These are phyloP conservation scores for Channa argus DNA, from an alignment of 2,113 vertebrate species.

Conservation along the genomic window DNA sequence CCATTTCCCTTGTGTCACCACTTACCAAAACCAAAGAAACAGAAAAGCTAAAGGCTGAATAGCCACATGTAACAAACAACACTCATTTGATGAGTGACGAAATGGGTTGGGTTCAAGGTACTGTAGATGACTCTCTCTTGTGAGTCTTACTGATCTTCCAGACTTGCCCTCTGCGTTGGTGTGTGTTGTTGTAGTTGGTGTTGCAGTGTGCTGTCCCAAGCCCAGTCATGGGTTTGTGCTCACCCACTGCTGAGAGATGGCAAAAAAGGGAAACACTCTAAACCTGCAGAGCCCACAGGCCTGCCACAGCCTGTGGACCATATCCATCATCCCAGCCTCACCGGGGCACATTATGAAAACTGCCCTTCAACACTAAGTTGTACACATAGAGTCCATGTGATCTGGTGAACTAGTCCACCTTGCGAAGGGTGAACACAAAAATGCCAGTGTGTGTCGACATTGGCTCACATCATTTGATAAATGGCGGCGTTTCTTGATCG, in stretches of 20 bases:
- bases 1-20: slow-evolving; percentile 16
- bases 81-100: slow-evolving; percentile 1
- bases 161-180: slow-evolving; percentile 30
- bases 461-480: slow-evolving; percentile 17
- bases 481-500: slow-evolving; percentile 3
- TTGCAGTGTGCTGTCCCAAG: slow-evolving; percentile 34
- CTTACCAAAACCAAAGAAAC: slow-evolving; percentile 10
- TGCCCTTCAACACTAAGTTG: slow-evolving; percentile 73
- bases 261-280: slow-evolving; percentile 54
- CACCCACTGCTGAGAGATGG: slow-evolving; percentile 78
- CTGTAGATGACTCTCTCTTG: slow-evolving; percentile 23
- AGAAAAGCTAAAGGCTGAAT: background rate
- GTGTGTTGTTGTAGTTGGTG: slow-evolving; percentile 41
- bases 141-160: slow-evolving; percentile 37
- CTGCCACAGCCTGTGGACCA: slow-evolving; percentile 55
- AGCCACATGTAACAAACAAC: background rate
- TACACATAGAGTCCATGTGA: slow-evolving; percentile 33
- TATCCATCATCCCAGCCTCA: slow-evolving; percentile 81
- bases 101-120: background rate
- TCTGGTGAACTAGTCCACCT: slow-evolving; percentile 53
- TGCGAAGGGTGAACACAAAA: slow-evolving; percentile 49
- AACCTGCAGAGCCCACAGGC: slow-evolving; percentile 67
- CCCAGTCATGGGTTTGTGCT: slow-evolving; percentile 57
- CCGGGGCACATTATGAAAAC: slow-evolving; percentile 70
- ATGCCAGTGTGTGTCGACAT: slow-evolving; percentile 1